Base-by-base conservation (phyloP, 2,113 vertebrate genomes). In the Naja naja region DNA sequence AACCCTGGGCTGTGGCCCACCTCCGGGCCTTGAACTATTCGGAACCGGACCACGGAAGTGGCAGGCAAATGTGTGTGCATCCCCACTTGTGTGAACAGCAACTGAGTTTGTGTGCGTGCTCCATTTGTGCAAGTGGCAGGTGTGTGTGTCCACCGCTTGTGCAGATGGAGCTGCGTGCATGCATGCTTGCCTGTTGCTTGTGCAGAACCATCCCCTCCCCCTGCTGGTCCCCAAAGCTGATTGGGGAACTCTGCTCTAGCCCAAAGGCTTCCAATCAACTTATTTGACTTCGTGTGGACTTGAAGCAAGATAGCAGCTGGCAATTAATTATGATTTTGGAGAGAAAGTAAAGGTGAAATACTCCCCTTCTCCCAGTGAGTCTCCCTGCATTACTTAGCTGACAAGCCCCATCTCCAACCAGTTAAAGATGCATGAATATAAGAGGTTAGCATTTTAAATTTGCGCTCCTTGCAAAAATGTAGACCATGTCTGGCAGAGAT, bases 61-160 rank as follows among this genome's bases (percentile, higher is more conserved):
- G 10, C 14, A 4, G 60, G 30, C 11, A 12, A 34, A 14, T 5
- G 1, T 69, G 64, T 0, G 0, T 5, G 0, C 64, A 69, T 69
- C 30, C 12, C 12, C 64, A n/a, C 30, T n/a, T n/a, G 60, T 1
- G 0, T 69, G 30, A 69, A n/a, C 60, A 69, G 55, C 55, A 23
- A 12, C 12, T 0, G 12, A 30, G 4, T 14, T 0, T 69, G 60
- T 16, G 12, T 12, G 4, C 1, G 0, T 0, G 0, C 12, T n/a
- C 12, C 30, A 14, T 69, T 69, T 69, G 4, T n/a, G 4, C 12
- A n/a, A 69, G 12, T 5, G 14, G 64, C 64, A n/a, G 64, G 4
- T 69, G 5, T 14, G 11, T 5, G 14, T 23, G 7, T 2, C 18
- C 6, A 5, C 22, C 6, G 6, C 55, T 56, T 2, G 5, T 56